Conservation (phyloP, 2,888 invertebrate genomes). For the Drosophila robusta region DNA sequence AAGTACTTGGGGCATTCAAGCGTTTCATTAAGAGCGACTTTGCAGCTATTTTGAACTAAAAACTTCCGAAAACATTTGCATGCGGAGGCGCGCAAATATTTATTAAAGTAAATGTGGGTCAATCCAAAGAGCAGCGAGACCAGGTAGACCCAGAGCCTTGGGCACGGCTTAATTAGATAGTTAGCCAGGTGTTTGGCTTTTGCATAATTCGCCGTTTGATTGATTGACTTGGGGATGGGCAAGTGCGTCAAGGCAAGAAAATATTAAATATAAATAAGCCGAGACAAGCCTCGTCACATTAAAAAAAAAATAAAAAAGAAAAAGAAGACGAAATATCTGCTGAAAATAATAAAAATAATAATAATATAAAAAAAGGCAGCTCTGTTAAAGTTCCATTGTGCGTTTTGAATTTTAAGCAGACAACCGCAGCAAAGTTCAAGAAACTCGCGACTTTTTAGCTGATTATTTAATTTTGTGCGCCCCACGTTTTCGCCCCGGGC, state of each 20-base stretch:
- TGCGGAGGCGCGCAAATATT: conserved; percentile 29
- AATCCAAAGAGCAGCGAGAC: conserved; percentile 26
- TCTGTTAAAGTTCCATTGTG: conserved; percentile 45
- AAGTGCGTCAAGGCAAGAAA: conserved; percentile 33
- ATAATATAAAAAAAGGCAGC: conserved; percentile 2
- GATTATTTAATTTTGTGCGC: conserved; percentile 50
- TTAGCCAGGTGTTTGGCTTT: conserved; percentile 41
- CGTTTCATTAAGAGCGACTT: conserved; percentile 51
- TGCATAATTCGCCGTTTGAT: conserved; percentile 67
- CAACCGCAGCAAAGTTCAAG: conserved; percentile 58
- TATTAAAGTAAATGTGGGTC: conserved; percentile 41
- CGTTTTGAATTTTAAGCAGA: conserved; percentile 58
- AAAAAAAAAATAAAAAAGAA: conserved; percentile 4
- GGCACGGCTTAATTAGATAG: not conserved
- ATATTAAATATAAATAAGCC: conserved; percentile 42
- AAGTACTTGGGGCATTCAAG: conserved; percentile 54
- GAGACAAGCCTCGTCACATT: conserved; percentile 2
- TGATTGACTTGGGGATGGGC: conserved; percentile 60
- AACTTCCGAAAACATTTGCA: conserved; percentile 17
- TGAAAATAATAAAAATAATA: conserved; percentile 6
- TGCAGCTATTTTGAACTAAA: conserved; percentile 35
- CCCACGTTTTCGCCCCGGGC: not conserved
- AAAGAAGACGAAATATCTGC: conserved; percentile 11
- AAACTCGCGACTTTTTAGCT: conserved; percentile 57
- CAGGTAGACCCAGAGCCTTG: not conserved